Conservation (phyloP, 2,797 vertebrate species). For the Pseudopleuronectes americanus region DNA sequence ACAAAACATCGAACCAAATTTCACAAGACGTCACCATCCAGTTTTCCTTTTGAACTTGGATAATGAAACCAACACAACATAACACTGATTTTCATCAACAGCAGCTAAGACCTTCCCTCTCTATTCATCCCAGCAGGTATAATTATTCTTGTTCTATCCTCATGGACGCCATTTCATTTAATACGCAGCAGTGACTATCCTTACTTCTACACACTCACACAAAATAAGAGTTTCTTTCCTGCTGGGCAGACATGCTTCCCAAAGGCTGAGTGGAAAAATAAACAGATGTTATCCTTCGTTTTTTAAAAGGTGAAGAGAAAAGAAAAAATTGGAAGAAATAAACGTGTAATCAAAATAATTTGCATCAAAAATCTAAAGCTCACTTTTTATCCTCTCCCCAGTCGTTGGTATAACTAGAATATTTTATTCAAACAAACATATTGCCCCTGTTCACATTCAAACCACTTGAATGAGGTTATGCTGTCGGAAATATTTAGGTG, state of each 20-base stretch:
- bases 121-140: not conserved
- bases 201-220: not conserved
- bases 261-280: not conserved
- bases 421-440: not conserved
- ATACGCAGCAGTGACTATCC: conserved; percentile 15
- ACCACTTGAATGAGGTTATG: not conserved
- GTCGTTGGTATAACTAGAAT: not conserved
- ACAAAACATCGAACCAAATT: not conserved
- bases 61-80: conserved; percentile 11
- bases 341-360: conserved; percentile 6
- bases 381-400: not conserved
- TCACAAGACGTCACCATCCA: not conserved
- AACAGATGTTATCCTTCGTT: not conserved
- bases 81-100: conserved; percentile 10
- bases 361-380: conserved; percentile 5
- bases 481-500: not conserved
- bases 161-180: conserved; percentile 14
- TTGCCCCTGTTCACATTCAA: conserved; percentile 1
- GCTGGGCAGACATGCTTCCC: not conserved
- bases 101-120: not conserved
- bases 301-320: not conserved
- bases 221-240: not conserved
- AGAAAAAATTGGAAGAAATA: not conserved
- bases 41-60: not conserved
- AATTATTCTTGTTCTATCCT: not conserved